These are phyloP conservation scores for Esox niger DNA, from an alignment of 2,113 vertebrate species.

Conservation along the genomic window DNA sequence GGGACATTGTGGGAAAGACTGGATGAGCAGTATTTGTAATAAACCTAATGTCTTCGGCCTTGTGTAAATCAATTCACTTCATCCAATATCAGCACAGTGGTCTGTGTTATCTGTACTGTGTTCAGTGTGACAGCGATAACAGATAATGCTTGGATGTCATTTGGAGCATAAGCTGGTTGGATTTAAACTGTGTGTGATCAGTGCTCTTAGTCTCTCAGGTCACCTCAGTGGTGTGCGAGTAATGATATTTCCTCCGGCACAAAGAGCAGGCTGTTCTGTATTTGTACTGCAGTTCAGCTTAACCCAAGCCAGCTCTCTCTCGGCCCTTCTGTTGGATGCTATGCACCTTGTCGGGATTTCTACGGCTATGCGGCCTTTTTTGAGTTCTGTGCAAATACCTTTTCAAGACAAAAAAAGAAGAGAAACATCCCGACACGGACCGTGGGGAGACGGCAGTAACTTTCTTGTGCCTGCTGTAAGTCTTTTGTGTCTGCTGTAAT, in stretches of 20 bases:
- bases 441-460: slow-evolving; percentile 4
- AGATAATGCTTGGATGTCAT: slow-evolving; percentile 2
- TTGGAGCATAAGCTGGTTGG: slow-evolving; percentile 6
- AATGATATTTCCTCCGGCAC: not conserved
- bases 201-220: not conserved
- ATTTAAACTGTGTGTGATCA: not conserved
- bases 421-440: not conserved
- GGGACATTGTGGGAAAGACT: not conserved
- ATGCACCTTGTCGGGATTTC: not conserved
- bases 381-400: slow-evolving; percentile 16
- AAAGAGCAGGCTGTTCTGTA: not conserved
- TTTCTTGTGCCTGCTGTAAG: not conserved
- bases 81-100: not conserved
- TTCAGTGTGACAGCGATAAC: slow-evolving; percentile 19
- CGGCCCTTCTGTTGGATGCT: not conserved
- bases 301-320: not conserved
- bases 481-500: slow-evolving; percentile 6
- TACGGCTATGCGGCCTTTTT: slow-evolving; percentile 1
- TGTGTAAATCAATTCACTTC: not conserved
- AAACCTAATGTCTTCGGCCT: not conserved
- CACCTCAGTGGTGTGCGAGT: not conserved
- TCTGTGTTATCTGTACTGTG: slow-evolving; percentile 6
- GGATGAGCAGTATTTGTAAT: not conserved
- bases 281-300: slow-evolving; percentile 1
- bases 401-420: slow-evolving; percentile 15